Evolutionary conservation across 2,888 invertebrate genomes (phyloP), one percentile per base, ranked within the genome.

Genomic region (Heteropelma amictum): DNA sequence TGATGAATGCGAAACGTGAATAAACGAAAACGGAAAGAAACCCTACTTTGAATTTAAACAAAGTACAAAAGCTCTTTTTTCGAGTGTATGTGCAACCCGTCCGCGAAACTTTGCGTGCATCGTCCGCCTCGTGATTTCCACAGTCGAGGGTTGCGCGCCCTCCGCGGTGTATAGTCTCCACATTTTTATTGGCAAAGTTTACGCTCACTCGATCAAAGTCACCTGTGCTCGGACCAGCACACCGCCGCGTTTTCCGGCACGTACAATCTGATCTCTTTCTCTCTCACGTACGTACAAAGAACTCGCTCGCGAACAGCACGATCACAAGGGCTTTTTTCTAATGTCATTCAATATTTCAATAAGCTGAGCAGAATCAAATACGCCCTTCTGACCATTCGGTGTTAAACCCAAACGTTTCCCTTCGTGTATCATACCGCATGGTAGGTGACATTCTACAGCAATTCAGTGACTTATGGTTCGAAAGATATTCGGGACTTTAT

Each of bases 201-300:
- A 73, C 58, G 63, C 63, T 69, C 69, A 69, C 73, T 69, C 73
- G 73, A 73, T 73, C 73, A 73, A 73, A 73, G 69, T 73, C 63
- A 69, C 63, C 69, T 58, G 73, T 19, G 42, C 33, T 58, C 64
- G 58, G 49, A 56, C 56, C 38, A 35, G 38, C 10, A 23, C 53
- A n/a, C n/a, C 51, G 58, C 23, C 12, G 10, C 28, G 33, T 61
- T 61, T 61, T 47, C 45, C 5, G 21, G 61, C 12, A 60, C 28
- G 28, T 60, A 6, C 21, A 35, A 47, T 23, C 23, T 8, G 23
- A 38, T 14, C 4, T 6, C 7, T 30, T n/a, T 3, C 14, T 19
- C 21, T 42, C 28, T n/a, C 12, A 60, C 23, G 30, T 10, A 10
- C 3, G n/a, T 33, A 10, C n/a, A 33, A 10, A 33, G n/a, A n/a